Evolutionary conservation across 2,113 vertebrate genomes (phyloP).

Genomic region (Semnornis frantzii): DNA sequence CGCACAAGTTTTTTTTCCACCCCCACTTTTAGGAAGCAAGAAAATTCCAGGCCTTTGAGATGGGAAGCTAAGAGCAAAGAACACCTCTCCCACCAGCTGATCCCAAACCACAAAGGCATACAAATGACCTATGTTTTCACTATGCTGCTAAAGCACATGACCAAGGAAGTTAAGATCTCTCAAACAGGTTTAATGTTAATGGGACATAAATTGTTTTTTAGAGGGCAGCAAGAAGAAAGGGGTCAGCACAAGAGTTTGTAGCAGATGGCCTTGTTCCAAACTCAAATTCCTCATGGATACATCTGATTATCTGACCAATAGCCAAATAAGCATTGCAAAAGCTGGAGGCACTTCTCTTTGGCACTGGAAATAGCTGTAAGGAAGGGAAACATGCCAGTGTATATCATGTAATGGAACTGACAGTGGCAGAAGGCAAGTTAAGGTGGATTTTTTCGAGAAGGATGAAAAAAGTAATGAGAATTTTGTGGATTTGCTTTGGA

Average conservation of each 20-base stretch:
- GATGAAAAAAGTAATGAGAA: not conserved
- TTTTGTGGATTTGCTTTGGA: not conserved
- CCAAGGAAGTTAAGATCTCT: not conserved
- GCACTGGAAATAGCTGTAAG: not conserved
- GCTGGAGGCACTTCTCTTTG: not conserved
- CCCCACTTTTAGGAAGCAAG: not conserved
- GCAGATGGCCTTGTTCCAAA: not conserved
- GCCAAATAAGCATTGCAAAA: not conserved
- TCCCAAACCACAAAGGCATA: conserved; percentile 15
- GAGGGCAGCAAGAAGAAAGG: not conserved
- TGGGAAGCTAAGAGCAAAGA: not conserved
- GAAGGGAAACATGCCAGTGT: not conserved
- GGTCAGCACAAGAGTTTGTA: not conserved
- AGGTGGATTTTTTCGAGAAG: not conserved
- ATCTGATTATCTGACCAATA: not conserved
- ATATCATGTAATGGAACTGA: not conserved
- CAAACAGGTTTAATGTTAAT: not conserved
- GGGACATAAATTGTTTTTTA: not conserved
- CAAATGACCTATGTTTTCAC: not conserved
- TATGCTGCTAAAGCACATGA: not conserved
- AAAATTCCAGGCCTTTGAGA: not conserved
- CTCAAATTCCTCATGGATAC: not conserved
- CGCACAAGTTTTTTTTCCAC: not conserved
- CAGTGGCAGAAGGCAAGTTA: not conserved
- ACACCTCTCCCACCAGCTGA: conserved; percentile 12